Evolutionary conservation across 2,797 vertebrate genomes (phyloP), one percentile per base, ranked within the genome.

Genomic region (Lerista edwardsae): DNA sequence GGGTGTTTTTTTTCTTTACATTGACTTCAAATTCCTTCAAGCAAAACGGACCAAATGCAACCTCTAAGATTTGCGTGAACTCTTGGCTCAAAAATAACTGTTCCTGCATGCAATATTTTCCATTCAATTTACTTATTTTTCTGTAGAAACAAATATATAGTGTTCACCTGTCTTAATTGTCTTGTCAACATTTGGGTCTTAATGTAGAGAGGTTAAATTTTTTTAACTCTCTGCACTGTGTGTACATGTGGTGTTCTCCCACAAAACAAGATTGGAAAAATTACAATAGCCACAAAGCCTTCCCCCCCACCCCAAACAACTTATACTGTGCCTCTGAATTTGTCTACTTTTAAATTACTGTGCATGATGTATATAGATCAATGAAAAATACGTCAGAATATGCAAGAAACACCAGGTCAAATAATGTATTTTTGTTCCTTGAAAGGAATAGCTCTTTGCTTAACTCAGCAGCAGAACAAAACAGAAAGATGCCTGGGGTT

Each of bases 381-480:
- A 90, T 79, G 51, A 81, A 89, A 89, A 90, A 75, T 85, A 61
- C n/a, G 67, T 31, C n/a, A 76, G n/a, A 84, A 75, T 74, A 84
- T 82, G 27, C 62, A 34, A 59, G 34, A 71, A 86, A 47, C 74
- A 83, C 85, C 78, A 87, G 82, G 61, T 89, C 34, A 90, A 89
- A 87, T 89, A 88, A 25, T 84, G 80, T 29, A 87, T 69, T 27
- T 84, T 27, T 47, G 82, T 75, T 44, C 25, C 47, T 64, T 65
- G 8, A 36, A 55, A 23, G 31, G 79, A 61, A 81, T 86, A 47
- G 55, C 44, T 75, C 51, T 15, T 75, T 86, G 55, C n/a, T 27
- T 76, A 67, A 92, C 91, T 94, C 91, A 91, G 44, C 79, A 84
- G 85, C 84, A 57, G 29, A 86, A 47, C 27, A 39, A 74, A 72